Conservation (phyloP, 64 coral and sea anemone species). For the Montipora cactus region DNA sequence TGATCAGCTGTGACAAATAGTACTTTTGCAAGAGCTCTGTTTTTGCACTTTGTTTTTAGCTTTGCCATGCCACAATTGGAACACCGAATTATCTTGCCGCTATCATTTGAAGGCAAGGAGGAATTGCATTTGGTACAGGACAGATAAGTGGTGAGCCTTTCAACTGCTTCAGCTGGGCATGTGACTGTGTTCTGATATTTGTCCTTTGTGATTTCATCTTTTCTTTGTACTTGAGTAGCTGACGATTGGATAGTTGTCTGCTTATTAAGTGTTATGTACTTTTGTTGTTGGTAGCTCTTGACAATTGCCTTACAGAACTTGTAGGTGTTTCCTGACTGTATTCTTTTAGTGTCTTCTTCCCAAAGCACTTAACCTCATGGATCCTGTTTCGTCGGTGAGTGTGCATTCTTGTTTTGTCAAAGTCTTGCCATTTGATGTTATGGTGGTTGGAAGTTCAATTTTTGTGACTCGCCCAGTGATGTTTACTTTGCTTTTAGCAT, state of each 20-base stretch:
- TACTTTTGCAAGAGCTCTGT: neutral
- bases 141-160: neutral
- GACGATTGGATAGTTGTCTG: slow-evolving; percentile 57
- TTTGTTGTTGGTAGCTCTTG: slow-evolving; percentile 26
- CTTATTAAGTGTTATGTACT: slow-evolving; percentile 73
- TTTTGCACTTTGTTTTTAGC: too few species aligned
- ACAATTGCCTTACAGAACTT: too few species aligned
- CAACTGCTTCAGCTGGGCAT: slow-evolving; percentile 18
- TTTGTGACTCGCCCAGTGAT: slow-evolving; percentile 65
- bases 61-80: slow-evolving; percentile 52
- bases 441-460: slow-evolving; percentile 46
- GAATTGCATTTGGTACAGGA: slow-evolving; percentile 55
- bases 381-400: slow-evolving; percentile 73
- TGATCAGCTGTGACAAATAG: neutral
- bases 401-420: slow-evolving; percentile 60
- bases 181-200: slow-evolving; percentile 47
- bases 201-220: slow-evolving; percentile 46
- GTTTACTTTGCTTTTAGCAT: slow-evolving; percentile 70
- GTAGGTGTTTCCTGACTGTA: too few species aligned
- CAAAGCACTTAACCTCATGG: slow-evolving; percentile 79
- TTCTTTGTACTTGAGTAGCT: slow-evolving; percentile 58
- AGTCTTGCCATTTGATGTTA: slow-evolving; percentile 61
- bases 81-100: slow-evolving; percentile 55
- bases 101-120: slow-evolving; percentile 29
- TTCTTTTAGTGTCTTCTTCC: slow-evolving; percentile 43